Evolutionary conservation across 2,888 invertebrate species (phyloP), one percentile per base, ranked within the genome.

Genomic region (Agelastica alni): DNA sequence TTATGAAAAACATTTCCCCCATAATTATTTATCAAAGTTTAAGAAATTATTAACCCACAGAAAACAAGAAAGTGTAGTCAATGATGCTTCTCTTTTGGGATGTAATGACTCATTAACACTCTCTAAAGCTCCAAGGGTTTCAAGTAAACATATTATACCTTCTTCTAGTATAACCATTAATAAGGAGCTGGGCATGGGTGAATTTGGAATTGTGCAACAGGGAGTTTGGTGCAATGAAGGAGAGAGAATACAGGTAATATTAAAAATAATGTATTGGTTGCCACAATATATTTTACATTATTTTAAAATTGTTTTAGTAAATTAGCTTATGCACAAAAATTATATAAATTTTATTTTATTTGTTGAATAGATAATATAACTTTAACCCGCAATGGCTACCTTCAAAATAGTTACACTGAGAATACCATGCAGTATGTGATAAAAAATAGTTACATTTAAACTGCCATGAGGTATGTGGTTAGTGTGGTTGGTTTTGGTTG

Each of bases 171-270:
- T 97, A 68, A 88, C 91, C 54, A 89, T 96, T 41, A 94, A 94
- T 74, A 96, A 96, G 74, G 94, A 95, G 72, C 80, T 99, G 51
- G 98, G 98, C 18, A 91, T 89, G 68, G 98, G 99, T 9, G 97
- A 99, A 77, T 99, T 99, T 79, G 98, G 98, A 3, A 91, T 95
- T 9, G 98, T 99, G 0, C 96, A 96, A 74, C 97, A 96, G 77
- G 98, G 96, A 2, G 92, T 95, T 5, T 97, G 96, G 96, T 93
- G 92, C 42, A 93, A 95, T 71, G 93, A 93, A 64, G 93, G 91
- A 53, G 93, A 95, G 78, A 83, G 94, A 78, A 91, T 93, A 58
- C 75, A 75, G 64, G 72, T 69, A 64, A 51, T 56, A 41, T n/a
- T n/a, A n/a, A n/a, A n/a, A n/a, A n/a, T n/a, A n/a, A n/a, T n/a